A percentile compares a stretch with the other conserved stretches of the same genome.
Conservation (phyloP, 2,113 vertebrate species). For the Rhombomys opimus region DNA sequence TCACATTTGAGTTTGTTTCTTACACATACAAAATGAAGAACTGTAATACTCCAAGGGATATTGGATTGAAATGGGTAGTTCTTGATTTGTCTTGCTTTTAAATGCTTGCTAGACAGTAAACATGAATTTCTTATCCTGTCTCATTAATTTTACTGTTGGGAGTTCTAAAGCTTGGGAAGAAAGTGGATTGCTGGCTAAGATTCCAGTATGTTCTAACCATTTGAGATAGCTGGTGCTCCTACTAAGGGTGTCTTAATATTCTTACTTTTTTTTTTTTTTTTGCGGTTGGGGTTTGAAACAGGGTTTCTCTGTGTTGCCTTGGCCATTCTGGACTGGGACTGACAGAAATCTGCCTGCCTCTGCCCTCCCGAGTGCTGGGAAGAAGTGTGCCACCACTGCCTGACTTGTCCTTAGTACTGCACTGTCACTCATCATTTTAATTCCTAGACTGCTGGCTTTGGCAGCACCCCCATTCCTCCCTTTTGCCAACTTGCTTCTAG, state of each 20-base stretch:
- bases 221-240: background rate
- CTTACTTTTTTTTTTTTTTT: background rate
- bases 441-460: background rate
- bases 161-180: background rate
- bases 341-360: too few species aligned
- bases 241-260: background rate
- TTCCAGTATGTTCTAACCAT: background rate
- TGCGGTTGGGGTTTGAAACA: too few species aligned
- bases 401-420: background rate
- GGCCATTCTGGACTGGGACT: too few species aligned
- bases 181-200: background rate
- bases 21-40: conserved; percentile 20
- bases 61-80: conserved; percentile 44
- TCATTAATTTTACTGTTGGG: conserved; percentile 22
- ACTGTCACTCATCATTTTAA: background rate
- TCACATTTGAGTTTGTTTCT: conserved; percentile 47
- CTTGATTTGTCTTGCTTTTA: background rate
- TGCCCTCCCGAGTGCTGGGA: too few species aligned
- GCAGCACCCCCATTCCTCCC: background rate
- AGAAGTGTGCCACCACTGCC: too few species aligned
- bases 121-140: conserved; percentile 34
- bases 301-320: too few species aligned
- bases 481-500: conserved; percentile 10
- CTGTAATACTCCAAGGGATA: background rate
- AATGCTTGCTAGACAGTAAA: conserved; percentile 29